Percentiles rank a stretch among this genome's conserved stretches.
Evolutionary conservation across 2,113 vertebrate genomes (phyloP).

Genomic region (Indicator maculatus): DNA sequence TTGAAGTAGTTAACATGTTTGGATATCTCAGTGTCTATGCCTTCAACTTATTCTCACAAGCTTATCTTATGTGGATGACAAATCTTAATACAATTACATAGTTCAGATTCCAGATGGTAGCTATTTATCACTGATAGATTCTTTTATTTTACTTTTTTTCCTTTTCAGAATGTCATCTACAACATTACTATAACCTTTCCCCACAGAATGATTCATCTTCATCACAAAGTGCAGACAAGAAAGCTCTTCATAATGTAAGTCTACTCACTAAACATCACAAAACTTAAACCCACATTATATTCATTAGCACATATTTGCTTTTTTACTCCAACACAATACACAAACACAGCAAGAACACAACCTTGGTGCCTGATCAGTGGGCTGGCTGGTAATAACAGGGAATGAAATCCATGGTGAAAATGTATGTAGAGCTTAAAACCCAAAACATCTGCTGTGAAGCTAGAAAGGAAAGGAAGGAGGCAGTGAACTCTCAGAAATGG

Average conservation of each 20-base stretch:
- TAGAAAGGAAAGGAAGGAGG: neutral
- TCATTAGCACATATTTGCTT: neutral
- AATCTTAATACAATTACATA: constrained; percentile 18
- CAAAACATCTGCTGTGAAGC: neutral
- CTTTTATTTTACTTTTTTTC: neutral
- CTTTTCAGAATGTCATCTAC: constrained; percentile 35
- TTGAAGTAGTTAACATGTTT: constrained; percentile 12
- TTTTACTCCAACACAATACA: neutral
- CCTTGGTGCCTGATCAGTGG: neutral
- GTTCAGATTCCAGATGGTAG: constrained; percentile 40
- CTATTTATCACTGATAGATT: constrained; percentile 37
- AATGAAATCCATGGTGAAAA: neutral
- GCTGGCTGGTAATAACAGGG: neutral
- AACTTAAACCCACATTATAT: neutral
- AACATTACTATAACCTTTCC: constrained; percentile 30
- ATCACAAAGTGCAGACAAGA: constrained; percentile 20
- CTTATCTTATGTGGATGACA: neutral
- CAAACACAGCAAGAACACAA: neutral
- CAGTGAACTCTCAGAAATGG: neutral
- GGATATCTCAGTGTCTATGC: neutral
- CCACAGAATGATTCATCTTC: constrained; percentile 44
- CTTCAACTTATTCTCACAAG: neutral
- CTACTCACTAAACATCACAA: neutral
- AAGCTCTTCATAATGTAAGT: neutral
- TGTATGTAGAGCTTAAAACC: neutral